Evolutionary conservation across 1,140 invertebrate genomes (phyloP).

Genomic region (Calliphora vicina): DNA sequence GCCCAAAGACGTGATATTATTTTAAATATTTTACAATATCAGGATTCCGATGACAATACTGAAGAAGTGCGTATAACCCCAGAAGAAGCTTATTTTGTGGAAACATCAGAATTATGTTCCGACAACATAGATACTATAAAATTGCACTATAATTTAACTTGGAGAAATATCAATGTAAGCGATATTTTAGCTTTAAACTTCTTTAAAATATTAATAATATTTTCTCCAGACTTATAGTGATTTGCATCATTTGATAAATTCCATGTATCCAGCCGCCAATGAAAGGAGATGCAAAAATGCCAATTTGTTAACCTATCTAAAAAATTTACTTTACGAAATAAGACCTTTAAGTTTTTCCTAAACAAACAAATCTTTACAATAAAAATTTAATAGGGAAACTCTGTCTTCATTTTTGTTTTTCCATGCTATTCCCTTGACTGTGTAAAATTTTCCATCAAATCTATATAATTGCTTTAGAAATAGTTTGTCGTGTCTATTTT

Average conservation of each 20-base stretch:
- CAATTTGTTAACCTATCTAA: conserved; percentile 46
- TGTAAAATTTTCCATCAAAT: neutral
- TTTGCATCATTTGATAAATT: conserved; percentile 50
- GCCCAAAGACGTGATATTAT: conserved; percentile 50
- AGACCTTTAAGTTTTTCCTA: conserved; percentile 51
- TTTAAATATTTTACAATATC: conserved; percentile 48
- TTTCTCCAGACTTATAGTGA: conserved; percentile 47
- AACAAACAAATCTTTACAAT: no score
- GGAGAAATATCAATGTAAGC: conserved; percentile 55
- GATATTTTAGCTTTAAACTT: neutral
- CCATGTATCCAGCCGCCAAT: conserved; percentile 46
- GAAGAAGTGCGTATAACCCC: conserved; percentile 47
- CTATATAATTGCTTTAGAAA: neutral
- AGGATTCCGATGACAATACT: conserved; percentile 39
- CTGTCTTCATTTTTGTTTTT: no score
- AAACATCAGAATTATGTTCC: conserved; percentile 52
- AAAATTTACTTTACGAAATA: conserved; percentile 47
- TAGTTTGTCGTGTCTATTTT: neutral
- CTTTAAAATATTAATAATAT: neutral
- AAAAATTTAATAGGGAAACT: neutral
- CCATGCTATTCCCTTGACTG: neutral
- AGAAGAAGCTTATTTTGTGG: conserved; percentile 50
- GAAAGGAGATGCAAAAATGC: conserved; percentile 51
- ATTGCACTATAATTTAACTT: conserved; percentile 48
- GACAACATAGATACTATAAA: conserved; percentile 48